Base-by-base conservation (phyloP, 2,888 invertebrate genomes). In the Meiosimyza decipiens region DNA sequence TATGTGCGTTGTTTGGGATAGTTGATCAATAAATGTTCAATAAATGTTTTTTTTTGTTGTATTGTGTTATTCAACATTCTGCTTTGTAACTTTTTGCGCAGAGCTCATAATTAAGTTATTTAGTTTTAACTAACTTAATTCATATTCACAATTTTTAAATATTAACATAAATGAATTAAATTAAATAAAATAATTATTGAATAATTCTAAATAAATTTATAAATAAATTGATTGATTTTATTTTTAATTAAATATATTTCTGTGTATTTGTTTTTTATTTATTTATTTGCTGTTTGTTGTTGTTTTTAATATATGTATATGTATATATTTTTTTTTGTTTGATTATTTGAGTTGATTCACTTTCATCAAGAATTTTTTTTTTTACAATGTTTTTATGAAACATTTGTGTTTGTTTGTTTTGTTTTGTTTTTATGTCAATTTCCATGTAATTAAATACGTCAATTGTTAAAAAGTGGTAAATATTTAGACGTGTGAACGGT, bases 151-250 rank as follows among this genome's bases (percentile, higher is more conserved):
- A 7, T 40, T 40, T 40, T 40, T 9, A 9, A 40, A 9, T 40
- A 40, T 40, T 40, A 9, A 28, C 3, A 28, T 1, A 40, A 40
- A 40, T 40, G 1, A 2, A 9, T 40, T 40, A 7, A 9, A 7
- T 1, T 40, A 40, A 40, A 40, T 40, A 28, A 4, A 28, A 18
- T 22, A 15, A 6, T 57, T 22, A 18, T 57, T 28, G 13, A 28
- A 12, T 72, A 67, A 68, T 73, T 55, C 72, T 62, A 22, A 49
- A 52, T 73, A 50, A 64, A 64, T 74, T 74, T 74, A 73, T 59
- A 28, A 15, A 22, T 16, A 28, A 59, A 22, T 9, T 22, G 18
- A 59, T 12, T 15, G 13, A 59, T 22, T 57, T 57, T n/a, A 6
- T 12, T 22, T 12, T n/a, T 12, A 57, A 57, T n/a, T 13, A n/a